Evolutionary conservation across 1,140 invertebrate genomes (phyloP), one percentile per base, ranked within the genome.

Genomic region (Chymomyza costata): DNA sequence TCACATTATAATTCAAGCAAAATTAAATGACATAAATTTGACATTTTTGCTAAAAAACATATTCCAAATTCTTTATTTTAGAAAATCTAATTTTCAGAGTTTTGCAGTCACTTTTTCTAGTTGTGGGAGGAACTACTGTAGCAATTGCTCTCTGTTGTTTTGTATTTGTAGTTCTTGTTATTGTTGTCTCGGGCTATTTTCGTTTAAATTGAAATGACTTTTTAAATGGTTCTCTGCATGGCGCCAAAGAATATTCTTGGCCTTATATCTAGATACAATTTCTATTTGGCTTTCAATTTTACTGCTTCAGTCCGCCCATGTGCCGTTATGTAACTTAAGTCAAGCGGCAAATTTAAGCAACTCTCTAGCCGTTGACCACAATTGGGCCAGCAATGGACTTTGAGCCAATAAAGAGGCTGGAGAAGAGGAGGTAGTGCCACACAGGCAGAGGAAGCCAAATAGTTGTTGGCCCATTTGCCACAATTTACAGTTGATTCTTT

Each of bases 381-480:
- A 78, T 78, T 80, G 71, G 71, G 70, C 60, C 71, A 71, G 54
- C 62, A 10, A 16, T 44, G 11, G 50, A 17, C 45, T 30, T 46
- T 60, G 44, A 59, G 52, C 63, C 43, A 65, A 54, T 13, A 13
- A 41, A 39, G 15, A 43, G 8, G 34, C 32, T 48, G 41, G 43
- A 16, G 15, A 41, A 68, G 53, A 47, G 47, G 30, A 13, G 3
- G 19, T n/a, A 21, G 11, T 3, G 18, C 21, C 21, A 3, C 21
- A 25, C 3, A 17, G 25, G 43, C 35, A 28, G 50, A 71, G 48
- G 71, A 78, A 78, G 71, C 73, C 71, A 78, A 78, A 80, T 80
- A 78, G 71, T 80, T 71, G 54, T 64, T 65, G 62, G 71, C 71
- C 70, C 71, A 78, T 78, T 76, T 76, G 65, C 65, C 68, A 74